Conservation (phyloP, 2,797 vertebrate species). For the Acanthopagrus latus region DNA sequence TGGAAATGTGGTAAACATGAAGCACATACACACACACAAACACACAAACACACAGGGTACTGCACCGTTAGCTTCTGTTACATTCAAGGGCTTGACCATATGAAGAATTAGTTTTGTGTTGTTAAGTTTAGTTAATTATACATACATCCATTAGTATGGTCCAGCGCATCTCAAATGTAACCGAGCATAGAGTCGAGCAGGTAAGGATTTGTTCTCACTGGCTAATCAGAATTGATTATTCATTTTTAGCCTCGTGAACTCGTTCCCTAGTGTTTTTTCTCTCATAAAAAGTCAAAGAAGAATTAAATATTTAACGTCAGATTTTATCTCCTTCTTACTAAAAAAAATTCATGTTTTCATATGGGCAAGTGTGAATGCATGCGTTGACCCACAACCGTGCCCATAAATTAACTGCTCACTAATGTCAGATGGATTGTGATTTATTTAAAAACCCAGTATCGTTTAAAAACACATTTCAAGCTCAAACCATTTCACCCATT, state of each 20-base stretch:
- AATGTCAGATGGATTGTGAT: constrained; percentile 16
- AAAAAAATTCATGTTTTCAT: constrained; percentile 21
- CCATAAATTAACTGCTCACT: neutral
- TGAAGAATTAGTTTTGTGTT: neutral
- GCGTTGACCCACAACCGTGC: constrained; percentile 10
- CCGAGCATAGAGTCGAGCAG: neutral
- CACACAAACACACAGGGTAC: neutral
- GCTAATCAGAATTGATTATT: constrained; percentile 38
- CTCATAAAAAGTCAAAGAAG: constrained; percentile 41
- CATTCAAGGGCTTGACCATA: neutral
- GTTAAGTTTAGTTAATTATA: constrained; percentile 19
- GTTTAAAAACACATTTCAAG: constrained; percentile 3
- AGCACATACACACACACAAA: neutral
- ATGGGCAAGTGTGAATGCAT: neutral
- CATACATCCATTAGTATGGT: neutral
- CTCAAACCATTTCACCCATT: constrained; percentile 17
- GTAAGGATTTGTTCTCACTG: neutral
- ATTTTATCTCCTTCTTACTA: constrained; percentile 29
- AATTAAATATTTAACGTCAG: constrained; percentile 45
- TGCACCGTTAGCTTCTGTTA: neutral
- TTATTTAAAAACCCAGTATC: constrained; percentile 18
- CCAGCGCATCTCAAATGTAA: neutral
- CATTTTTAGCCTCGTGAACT: constrained; percentile 19
- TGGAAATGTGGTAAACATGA: constrained; percentile 43
- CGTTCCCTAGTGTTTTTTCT: constrained; percentile 41